Percentiles rank a stretch among this genome's conserved stretches.
Conservation (phyloP, 2,888 invertebrate genomes). For the Priocnemis perturbator region DNA sequence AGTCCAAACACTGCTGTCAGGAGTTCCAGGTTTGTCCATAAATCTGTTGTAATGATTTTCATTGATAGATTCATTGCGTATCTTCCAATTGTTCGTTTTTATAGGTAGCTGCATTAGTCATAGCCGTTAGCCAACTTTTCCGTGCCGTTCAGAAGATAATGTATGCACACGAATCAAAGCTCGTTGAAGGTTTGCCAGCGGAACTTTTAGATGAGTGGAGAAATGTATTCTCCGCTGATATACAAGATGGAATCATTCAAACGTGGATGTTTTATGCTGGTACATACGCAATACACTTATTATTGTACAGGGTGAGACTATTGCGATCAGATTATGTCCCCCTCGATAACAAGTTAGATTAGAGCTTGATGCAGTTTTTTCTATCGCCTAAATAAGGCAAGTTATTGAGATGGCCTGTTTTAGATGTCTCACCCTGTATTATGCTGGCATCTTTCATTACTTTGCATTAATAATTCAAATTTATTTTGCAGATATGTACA, state of each 20-base stretch:
- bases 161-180: conserved; percentile 65
- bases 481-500: conserved; percentile 53
- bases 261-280: conserved; percentile 75
- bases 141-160: conserved; percentile 76
- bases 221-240: conserved; percentile 84
- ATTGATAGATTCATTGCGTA: background rate
- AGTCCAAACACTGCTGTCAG: conserved; percentile 71
- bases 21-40: conserved; percentile 77
- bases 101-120: conserved; percentile 70
- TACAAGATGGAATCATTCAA: conserved; percentile 77
- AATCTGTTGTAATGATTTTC: background rate
- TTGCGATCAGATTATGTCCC: too few species aligned
- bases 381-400: too few species aligned
- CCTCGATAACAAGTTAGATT: too few species aligned
- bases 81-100: conserved; percentile 9
- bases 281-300: conserved; percentile 5
- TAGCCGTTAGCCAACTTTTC: conserved; percentile 78
- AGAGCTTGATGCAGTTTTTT: too few species aligned
- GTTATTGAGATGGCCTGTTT: too few species aligned
- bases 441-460: conserved; percentile 1
- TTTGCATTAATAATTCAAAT: conserved; percentile 3
- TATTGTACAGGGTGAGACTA: background rate
- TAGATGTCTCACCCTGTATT: too few species aligned
- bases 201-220: conserved; percentile 83
- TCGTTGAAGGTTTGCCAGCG: conserved; percentile 71